Base-by-base conservation (phyloP, 2,888 invertebrate species). In the Melolontha melolontha region DNA sequence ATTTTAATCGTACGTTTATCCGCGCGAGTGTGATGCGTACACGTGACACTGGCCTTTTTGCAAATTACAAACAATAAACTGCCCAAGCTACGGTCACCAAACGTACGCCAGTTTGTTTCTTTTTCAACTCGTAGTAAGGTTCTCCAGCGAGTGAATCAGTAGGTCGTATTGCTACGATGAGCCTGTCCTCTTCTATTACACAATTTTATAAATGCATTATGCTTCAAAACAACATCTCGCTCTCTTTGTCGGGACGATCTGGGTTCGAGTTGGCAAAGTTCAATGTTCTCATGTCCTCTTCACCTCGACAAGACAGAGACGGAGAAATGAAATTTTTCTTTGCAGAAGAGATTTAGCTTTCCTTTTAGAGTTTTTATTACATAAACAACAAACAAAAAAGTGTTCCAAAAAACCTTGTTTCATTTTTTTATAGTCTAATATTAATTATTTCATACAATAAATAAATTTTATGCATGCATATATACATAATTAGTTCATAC, bases 271-370 rank as follows among this genome's bases (percentile, higher is more conserved):
- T 39, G 40, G 39, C 49, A 62, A 65, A 65, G 64, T 65, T 65
- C 64, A 65, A 65, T 41, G 64, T 65, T 65, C 64, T 52, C 44
- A 44, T 65, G 64, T 65, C 64, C 64, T 65, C 64, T 65, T 65
- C 64, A 65, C 64, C 64, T 65, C 64, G 54, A 44, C 64, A n/a
- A 39, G 54, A 54, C 17, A 40, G 12, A 40, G 40, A 29, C 11
- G 40, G 54, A 34, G 34, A 34, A 34, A 34, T 34, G 34, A 34
- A 34, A 6, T 34, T 34, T 34, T 34, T 34, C 34, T 34, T 34
- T 34, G 34, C 34, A 34, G 34, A 34, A 34, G 34, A 34, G 34
- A 34, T 34, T 34, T 34, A 34, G 34, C 34, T 34, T 34, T 34
- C 34, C 34, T 34, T 10, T 6, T 6, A 34, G 34, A 34, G 34